Percentiles rank a stretch among this genome's conserved stretches.
Conservation (phyloP, 2,797 vertebrate genomes). For the Pseudochirops cupreus region DNA sequence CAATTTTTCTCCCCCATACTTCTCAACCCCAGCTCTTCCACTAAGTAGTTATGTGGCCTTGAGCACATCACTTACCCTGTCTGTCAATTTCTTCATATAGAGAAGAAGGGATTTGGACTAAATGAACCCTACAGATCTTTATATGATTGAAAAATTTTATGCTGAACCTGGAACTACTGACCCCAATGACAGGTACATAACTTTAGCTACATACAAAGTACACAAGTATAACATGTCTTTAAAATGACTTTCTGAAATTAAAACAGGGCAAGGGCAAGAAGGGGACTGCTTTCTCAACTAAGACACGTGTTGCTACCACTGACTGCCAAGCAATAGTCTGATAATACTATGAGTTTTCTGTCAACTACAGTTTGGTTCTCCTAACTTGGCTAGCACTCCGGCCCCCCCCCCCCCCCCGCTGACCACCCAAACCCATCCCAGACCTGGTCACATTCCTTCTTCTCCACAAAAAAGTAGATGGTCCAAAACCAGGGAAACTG, state of each 20-base stretch:
- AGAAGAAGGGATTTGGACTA: not conserved
- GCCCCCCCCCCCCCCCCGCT: conserved; percentile 63
- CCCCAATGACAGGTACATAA: not conserved
- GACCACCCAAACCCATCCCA: conserved; percentile 55
- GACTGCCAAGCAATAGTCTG: not conserved
- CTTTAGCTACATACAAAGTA: not conserved
- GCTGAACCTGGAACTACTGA: not conserved
- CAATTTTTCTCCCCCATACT: not conserved
- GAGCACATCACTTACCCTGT: not conserved
- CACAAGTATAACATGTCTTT: not conserved
- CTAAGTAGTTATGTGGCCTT: not conserved
- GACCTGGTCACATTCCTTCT: conserved; percentile 72
- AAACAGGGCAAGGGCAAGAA: not conserved
- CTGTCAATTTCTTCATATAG: not conserved
- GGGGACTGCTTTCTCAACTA: not conserved
- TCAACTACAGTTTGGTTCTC: not conserved
- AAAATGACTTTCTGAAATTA: not conserved
- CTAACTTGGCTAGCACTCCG: conserved; percentile 15
- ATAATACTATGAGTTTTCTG: not conserved
- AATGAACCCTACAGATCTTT: not conserved
- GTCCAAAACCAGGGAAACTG: conserved; percentile 35
- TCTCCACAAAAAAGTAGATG: conserved; percentile 58
- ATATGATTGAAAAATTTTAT: not conserved
- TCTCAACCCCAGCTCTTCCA: not conserved
- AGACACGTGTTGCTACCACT: not conserved